Base-by-base conservation (phyloP, 2,888 invertebrate genomes). In the Cosmia pyralina region DNA sequence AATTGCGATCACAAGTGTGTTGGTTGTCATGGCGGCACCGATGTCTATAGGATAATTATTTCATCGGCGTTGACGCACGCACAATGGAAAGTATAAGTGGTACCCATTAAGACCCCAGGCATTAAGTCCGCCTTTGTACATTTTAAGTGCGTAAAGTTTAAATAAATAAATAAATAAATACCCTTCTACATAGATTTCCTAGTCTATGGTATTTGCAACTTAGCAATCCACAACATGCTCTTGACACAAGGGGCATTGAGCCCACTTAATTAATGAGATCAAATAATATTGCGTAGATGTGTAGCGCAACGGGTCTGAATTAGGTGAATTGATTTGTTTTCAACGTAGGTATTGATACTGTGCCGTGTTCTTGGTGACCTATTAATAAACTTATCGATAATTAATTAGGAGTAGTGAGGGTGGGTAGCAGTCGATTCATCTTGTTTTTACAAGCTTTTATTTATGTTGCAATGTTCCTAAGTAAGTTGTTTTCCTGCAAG, bases 241-340 rank as follows among this genome's bases (percentile, higher is more conserved):
- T 75, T 79, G 79, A 78, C 77, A 83, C 83, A 73, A 73, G 64
- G 82, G 84, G 64, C 80, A 88, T 84, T 86, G 82, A 89, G 85
- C 84, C 72, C 68, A 81, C 84, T 88, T 87, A 86, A 87, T 88
- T 89, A 89, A 82, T 77, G 65, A 77, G 63, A 79, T 78, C 81
- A 73, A 83, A 83, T 85, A 68, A 70, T 72, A 77, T 69, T 50
- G n/a, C 55, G 55, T 65, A 19, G 48, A 66, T 74, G 59, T 75
- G 66, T 46, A 67, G 53, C 68, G 34, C 44, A 13, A 28, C 59
- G 75, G 81, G 81, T 68, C 57, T 48, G 50, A 69, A 69, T 62
- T 44, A 46, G 28, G 59, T 48, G 60, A 71, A 57, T 75, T 55
- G 67, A 67, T 67, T 75, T 80, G 67, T 75, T 75, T 58, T 68